Evolutionary conservation across 2,888 invertebrate species (phyloP).

Genomic region (Antheraea yamamai): DNA sequence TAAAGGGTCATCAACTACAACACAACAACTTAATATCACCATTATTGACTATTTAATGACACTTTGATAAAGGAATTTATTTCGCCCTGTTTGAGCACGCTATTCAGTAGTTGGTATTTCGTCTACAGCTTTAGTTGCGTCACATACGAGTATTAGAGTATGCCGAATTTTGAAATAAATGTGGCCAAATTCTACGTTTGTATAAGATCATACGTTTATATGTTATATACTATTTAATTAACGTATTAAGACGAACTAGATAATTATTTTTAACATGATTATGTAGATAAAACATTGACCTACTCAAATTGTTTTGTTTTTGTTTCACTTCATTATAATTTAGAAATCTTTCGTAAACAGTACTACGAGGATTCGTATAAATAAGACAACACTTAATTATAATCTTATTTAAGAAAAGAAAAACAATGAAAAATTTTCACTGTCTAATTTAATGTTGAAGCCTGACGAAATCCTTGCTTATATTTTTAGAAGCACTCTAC

Average conservation of each 20-base stretch:
- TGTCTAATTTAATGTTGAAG: too few species aligned
- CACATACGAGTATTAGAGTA: conserved; percentile 1
- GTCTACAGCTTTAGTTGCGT: conserved; percentile 16
- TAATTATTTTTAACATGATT: background rate
- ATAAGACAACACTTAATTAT: too few species aligned
- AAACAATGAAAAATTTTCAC: too few species aligned
- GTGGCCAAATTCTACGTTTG: too few species aligned
- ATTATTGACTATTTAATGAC: conserved; percentile 32
- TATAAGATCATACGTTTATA: background rate
- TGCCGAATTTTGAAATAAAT: background rate
- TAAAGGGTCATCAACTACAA: conserved; percentile 29
- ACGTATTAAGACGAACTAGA: background rate
- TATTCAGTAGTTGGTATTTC: conserved; percentile 14
- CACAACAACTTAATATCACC: conserved; percentile 28
- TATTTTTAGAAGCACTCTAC: too few species aligned
- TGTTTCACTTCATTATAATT: too few species aligned
- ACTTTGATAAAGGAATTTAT: conserved; percentile 19
- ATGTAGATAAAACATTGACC: background rate
- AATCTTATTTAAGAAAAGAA: too few species aligned
- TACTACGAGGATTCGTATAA: too few species aligned
- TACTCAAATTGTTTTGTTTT: background rate
- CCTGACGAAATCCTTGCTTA: too few species aligned
- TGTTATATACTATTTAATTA: background rate
- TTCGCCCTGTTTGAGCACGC: conserved; percentile 13
- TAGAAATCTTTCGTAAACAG: too few species aligned